These are phyloP conservation scores for Solea solea DNA, from an alignment of 2,113 vertebrate species.

Conservation along the genomic window DNA sequence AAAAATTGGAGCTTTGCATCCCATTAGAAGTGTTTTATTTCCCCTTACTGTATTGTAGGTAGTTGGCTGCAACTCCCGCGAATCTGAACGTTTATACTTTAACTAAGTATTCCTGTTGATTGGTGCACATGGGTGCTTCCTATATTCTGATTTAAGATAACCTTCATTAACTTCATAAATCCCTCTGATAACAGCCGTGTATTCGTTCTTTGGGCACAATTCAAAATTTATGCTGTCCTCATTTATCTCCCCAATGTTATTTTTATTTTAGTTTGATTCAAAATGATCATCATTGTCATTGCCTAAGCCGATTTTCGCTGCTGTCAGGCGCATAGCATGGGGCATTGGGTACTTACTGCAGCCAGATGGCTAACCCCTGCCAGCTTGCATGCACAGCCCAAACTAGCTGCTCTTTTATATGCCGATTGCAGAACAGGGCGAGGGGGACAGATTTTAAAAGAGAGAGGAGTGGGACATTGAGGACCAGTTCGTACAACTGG, in stretches of 20 bases:
- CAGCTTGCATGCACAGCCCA: slow-evolving; percentile 84
- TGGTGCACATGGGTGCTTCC: not conserved
- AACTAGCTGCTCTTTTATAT: slow-evolving; percentile 69
- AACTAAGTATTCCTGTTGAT: slow-evolving; percentile 7
- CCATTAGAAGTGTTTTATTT: slow-evolving; percentile 60
- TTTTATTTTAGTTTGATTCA: slow-evolving; percentile 19
- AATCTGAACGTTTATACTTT: not conserved
- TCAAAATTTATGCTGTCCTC: not conserved
- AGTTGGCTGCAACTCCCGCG: not conserved
- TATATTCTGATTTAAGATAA: not conserved
- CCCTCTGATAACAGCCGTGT: not conserved
- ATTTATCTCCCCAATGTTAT: not conserved
- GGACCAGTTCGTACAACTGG: slow-evolving; percentile 79
- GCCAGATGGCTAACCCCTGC: slow-evolving; percentile 83
- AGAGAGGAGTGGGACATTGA: slow-evolving; percentile 82
- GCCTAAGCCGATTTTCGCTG: slow-evolving; percentile 74
- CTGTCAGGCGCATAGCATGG: slow-evolving; percentile 73
- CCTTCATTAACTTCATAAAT: slow-evolving; percentile 5
- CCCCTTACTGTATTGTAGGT: slow-evolving; percentile 76
- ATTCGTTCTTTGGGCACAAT: slow-evolving; percentile 10
- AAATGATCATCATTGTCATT: slow-evolving; percentile 54
- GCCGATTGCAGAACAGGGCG: slow-evolving; percentile 65
- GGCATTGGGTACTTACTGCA: slow-evolving; percentile 53
- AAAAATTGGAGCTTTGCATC: slow-evolving; percentile 42
- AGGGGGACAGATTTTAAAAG: slow-evolving; percentile 80